phyloP scores from a whole-genome alignment of 2,888 invertebrate genomes.

The Galeruca laticollis region DNA sequence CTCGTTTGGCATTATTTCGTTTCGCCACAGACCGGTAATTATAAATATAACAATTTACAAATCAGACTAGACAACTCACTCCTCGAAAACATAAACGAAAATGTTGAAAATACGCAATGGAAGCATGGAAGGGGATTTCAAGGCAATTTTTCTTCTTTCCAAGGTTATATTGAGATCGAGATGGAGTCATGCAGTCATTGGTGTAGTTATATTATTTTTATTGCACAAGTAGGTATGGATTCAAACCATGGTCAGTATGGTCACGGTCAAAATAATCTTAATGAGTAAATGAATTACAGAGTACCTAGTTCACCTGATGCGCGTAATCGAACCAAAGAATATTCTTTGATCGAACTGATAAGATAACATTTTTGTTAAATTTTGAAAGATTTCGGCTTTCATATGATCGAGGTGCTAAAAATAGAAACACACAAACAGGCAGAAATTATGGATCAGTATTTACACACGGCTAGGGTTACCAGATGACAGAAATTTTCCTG shows the following conservation, averaged over 20 bases:
- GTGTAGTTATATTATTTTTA: background rate
- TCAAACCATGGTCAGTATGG: background rate
- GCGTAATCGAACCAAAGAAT: too few relatives aligned
- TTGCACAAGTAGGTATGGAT: background rate
- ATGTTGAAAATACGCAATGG: conserved; percentile 22
- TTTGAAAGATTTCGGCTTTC: too few relatives aligned
- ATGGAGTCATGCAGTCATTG: background rate
- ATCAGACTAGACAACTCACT: conserved; percentile 12
- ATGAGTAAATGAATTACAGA: background rate
- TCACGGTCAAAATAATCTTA: background rate
- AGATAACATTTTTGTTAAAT: too few relatives aligned
- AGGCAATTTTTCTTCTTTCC: conserved; percentile 13
- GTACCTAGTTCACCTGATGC: background rate
- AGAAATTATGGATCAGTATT: too few relatives aligned
- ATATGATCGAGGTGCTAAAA: too few relatives aligned
- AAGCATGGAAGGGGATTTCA: conserved; percentile 29
- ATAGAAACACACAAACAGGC: too few relatives aligned
- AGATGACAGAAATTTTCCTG: too few relatives aligned
- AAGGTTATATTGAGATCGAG: conserved; percentile 15
- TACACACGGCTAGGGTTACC: too few relatives aligned
- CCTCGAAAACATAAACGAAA: conserved; percentile 12
- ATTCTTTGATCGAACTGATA: background rate
- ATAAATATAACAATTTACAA: background rate
- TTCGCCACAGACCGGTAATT: background rate
- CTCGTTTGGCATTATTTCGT: conserved; percentile 10